Conservation (phyloP, 2,797 vertebrate species). For the Parauchenoglanis punctatus region DNA sequence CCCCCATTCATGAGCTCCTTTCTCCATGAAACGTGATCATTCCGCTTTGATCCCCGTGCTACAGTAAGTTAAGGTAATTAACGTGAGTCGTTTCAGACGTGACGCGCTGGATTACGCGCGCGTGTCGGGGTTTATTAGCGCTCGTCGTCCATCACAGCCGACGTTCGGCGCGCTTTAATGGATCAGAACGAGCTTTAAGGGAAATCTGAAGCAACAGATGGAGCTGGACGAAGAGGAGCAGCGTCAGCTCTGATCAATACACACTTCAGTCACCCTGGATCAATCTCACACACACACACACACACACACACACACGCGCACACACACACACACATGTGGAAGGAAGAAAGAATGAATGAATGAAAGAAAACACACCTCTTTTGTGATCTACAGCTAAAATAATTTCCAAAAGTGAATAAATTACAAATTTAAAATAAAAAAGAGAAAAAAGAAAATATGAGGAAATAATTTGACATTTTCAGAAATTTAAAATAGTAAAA, state of each 20-base stretch:
- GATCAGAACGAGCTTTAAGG: slow-evolving; percentile 47
- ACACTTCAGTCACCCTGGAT: not conserved
- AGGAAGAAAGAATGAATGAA: not conserved
- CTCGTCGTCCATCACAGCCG: slow-evolving; percentile 46
- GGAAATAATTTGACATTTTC: too few species aligned
- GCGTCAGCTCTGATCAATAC: slow-evolving; percentile 40
- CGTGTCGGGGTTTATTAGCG: slow-evolving; percentile 50
- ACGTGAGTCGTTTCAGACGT: slow-evolving; percentile 55
- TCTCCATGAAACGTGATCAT: slow-evolving; percentile 60
- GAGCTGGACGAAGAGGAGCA: slow-evolving; percentile 22
- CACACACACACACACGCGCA: not conserved
- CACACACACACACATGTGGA: not conserved
- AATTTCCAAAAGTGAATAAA: too few species aligned
- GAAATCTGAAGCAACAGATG: slow-evolving; percentile 50
- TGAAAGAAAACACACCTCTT: not conserved
- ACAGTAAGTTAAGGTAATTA: slow-evolving; percentile 59
- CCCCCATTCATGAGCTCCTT: slow-evolving; percentile 38
- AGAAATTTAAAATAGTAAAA: too few species aligned
- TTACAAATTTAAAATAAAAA: too few species aligned
- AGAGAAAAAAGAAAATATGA: too few species aligned
- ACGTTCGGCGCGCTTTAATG: slow-evolving; percentile 43
- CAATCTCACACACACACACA: not conserved
- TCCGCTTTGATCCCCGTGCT: slow-evolving; percentile 57
- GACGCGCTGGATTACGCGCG: slow-evolving; percentile 42
- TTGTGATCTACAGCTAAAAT: too few species aligned